Evolutionary conservation across 2,888 invertebrate species (phyloP).

Genomic region (Augiades crinisus): DNA sequence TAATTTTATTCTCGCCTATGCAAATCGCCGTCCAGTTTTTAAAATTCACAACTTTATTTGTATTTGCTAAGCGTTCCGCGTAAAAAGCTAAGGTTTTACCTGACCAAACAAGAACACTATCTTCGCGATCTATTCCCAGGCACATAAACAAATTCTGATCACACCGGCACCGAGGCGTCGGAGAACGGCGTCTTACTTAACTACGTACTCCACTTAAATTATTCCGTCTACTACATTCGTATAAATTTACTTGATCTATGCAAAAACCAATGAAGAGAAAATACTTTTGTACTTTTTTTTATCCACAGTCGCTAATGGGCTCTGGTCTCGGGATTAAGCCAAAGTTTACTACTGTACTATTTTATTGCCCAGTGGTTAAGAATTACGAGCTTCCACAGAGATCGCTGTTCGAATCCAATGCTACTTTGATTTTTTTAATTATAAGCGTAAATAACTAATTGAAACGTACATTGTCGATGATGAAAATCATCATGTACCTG

Average conservation of each 20-base stretch:
- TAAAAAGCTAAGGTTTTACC: slow-evolving; percentile 74
- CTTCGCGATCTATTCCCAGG: slow-evolving; percentile 69
- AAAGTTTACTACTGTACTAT: too few species aligned
- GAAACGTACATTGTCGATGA: too few species aligned
- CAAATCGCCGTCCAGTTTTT: slow-evolving; percentile 55
- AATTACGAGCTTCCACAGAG: too few species aligned
- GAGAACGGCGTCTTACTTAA: slow-evolving; percentile 42
- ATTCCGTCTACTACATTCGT: slow-evolving; percentile 32
- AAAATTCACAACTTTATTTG: slow-evolving; percentile 65
- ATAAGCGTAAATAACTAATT: too few species aligned
- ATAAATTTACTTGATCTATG: slow-evolving; percentile 21
- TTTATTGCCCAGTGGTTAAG: too few species aligned
- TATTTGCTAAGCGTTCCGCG: slow-evolving; percentile 67
- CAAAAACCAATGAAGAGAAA: slow-evolving; percentile 5
- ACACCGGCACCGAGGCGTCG: slow-evolving; percentile 51
- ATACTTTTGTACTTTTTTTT: not conserved
- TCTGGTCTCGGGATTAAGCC: too few species aligned
- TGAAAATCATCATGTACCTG: too few species aligned
- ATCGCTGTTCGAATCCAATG: too few species aligned
- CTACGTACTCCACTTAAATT: slow-evolving; percentile 28
- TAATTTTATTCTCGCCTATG: slow-evolving; percentile 56
- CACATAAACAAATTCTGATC: slow-evolving; percentile 74
- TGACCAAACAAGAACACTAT: slow-evolving; percentile 67
- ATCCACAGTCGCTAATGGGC: too few species aligned
- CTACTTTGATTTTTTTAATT: too few species aligned